Evolutionary conservation across 1,140 invertebrate genomes (phyloP), one percentile per base, ranked within the genome.

Genomic region (Caenorhabditis brenneri): DNA sequence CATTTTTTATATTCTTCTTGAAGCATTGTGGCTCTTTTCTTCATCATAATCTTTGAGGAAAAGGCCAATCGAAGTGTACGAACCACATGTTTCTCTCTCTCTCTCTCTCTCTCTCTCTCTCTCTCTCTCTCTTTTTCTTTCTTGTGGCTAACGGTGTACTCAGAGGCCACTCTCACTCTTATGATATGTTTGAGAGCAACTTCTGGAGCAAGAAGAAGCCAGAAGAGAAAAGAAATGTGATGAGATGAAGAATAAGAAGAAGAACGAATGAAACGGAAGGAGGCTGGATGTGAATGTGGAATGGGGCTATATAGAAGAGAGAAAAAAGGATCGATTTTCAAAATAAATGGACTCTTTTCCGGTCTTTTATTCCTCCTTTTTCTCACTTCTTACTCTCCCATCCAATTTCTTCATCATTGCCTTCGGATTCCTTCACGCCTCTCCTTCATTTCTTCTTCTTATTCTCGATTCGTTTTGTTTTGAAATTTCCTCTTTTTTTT

Each of bases 301-400:
- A 51, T 80, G 48, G 48, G n/a, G n/a, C n/a, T n/a, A n/a, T n/a
- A 36, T 16, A 51, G 29, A 39, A 78, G 69, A 42, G 12, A 31
- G 79, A 51, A 36, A 39, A 51, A 53, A 55, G 51, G 79, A 80
- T 80, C 78, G 78, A 80, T 80, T 80, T 53, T 51, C 78, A 80
- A 51, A 80, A 51, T 80, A 51, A 49, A 80, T 51, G 49, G 49
- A 51, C 78, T 51, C 46, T 33, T 51, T 53, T 51, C 78, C 78
- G 78, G 78, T n/a, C 78, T 80, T 53, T 53, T 80, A 51, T 80
- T 53, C 48, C 48, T 86, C 48, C 16, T 31, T 48, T 42, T 53
- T 80, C 79, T 80, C 79, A n/a, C 65, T 74, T 74, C 65, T 39
- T 46, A 10, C 49, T 51, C 7, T 51, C 53, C n/a, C 79, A 53